Percentiles rank a stretch among this genome's conserved stretches.
Evolutionary conservation across 2,888 invertebrate species (phyloP).

Genomic region (Lottia scabra): DNA sequence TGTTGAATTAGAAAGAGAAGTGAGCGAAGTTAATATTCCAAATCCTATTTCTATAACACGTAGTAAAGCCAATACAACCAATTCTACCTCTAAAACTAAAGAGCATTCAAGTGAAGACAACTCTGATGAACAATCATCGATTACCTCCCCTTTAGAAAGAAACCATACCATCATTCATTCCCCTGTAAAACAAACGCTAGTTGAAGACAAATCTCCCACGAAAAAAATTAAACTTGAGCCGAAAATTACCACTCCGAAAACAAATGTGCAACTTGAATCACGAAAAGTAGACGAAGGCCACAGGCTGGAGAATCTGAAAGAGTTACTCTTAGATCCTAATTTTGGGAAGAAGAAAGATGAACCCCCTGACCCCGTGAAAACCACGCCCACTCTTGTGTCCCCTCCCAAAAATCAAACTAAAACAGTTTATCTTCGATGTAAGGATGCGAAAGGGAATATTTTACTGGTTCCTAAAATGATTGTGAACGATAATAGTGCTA

Average conservation of each 20-base stretch:
- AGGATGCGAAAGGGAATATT: constrained; percentile 53
- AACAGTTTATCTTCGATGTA: constrained; percentile 43
- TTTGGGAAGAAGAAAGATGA: no score
- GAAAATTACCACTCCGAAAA: not conserved
- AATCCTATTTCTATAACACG: not conserved
- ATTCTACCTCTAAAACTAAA: not conserved
- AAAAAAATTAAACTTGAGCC: not conserved
- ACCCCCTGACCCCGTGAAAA: no score
- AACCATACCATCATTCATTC: not conserved
- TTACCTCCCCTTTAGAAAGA: not conserved
- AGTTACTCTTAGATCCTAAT: no score
- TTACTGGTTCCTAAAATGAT: constrained; percentile 44
- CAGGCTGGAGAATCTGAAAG: no score
- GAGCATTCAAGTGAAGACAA: not conserved
- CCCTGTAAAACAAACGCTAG: not conserved
- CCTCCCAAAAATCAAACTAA: constrained; percentile 14
- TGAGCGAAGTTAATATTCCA: constrained; percentile 9
- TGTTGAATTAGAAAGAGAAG: constrained; percentile 50
- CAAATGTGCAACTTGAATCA: not conserved
- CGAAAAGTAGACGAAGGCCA: no score
- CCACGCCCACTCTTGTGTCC: no score
- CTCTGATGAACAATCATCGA: not conserved
- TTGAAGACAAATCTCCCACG: not conserved
- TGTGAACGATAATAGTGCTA: not conserved
- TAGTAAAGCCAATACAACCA: not conserved